Conservation (phyloP, 1,140 invertebrate genomes). For the Leptestheria dahalacensis region DNA sequence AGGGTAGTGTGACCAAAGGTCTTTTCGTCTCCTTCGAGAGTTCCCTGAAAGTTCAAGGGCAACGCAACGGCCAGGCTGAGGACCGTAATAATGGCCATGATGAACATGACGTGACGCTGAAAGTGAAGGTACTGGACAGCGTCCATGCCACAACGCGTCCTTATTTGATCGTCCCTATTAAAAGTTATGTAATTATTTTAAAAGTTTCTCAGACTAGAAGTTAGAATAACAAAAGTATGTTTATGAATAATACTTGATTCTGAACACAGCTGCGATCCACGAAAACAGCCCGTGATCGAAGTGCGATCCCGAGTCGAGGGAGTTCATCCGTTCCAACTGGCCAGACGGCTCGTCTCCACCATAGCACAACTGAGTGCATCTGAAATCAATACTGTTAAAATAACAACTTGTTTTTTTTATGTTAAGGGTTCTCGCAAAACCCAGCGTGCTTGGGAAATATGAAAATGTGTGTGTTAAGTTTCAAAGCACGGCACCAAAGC, state of each 20-base stretch:
- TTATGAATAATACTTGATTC: conserved; percentile 46
- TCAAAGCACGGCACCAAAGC: too few species aligned
- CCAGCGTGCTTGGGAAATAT: not conserved
- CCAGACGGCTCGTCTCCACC: conserved; percentile 38
- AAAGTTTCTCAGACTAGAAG: too few species aligned
- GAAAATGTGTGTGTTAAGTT: too few species aligned
- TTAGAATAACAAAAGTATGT: too few species aligned
- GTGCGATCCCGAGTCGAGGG: conserved; percentile 27
- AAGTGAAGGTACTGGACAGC: conserved; percentile 87
- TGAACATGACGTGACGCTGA: conserved; percentile 68
- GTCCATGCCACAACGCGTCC: conserved; percentile 75
- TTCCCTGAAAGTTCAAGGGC: conserved; percentile 61
- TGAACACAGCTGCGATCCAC: conserved; percentile 46
- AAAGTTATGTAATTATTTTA: too few species aligned
- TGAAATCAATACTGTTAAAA: too few species aligned
- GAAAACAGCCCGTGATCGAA: conserved; percentile 44
- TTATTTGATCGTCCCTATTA: conserved; percentile 71
- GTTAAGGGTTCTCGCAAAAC: too few species aligned
- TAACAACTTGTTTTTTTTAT: too few species aligned
- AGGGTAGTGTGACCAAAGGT: conserved; percentile 78
- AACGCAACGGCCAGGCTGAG: conserved; percentile 54
- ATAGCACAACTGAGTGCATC: conserved; percentile 85
- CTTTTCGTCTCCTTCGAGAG: conserved; percentile 47
- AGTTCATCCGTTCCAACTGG: not conserved
- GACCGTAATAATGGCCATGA: conserved; percentile 51